These are phyloP conservation scores for Bombus superbus DNA, from an alignment of 1,140 invertebrate species.

Conservation along the genomic window DNA sequence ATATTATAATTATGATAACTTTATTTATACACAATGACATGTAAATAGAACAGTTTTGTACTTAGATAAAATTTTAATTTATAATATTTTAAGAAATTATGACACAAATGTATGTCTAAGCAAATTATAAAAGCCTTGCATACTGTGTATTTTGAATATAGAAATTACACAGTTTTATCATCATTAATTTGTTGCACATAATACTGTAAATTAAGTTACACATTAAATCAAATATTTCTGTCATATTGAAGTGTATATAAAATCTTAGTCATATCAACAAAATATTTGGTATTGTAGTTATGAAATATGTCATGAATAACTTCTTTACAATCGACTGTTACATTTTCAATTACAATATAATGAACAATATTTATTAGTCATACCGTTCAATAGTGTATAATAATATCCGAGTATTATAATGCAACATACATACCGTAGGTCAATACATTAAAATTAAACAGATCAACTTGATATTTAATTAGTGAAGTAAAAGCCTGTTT, in stretches of 20 bases:
- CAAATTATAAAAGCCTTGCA: slow-evolving; percentile 8
- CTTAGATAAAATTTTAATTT: slow-evolving; percentile 31
- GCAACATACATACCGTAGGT: slow-evolving; percentile 6
- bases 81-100: slow-evolving; percentile 11
- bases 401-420: slow-evolving; percentile 36
- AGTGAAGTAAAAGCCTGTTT: slow-evolving; percentile 10
- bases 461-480: slow-evolving; percentile 14
- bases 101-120: slow-evolving; percentile 18
- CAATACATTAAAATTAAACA: slow-evolving; percentile 19
- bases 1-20: neutral
- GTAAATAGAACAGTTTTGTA: slow-evolving; percentile 45
- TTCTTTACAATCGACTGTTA: neutral
- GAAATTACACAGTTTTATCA: neutral
- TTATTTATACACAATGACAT: slow-evolving; percentile 19
- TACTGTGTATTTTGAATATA: neutral
- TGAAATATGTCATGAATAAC: neutral
- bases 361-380: slow-evolving; percentile 2
- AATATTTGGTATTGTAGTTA: slow-evolving; percentile 6
- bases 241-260: neutral
- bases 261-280: neutral
- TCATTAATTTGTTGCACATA: slow-evolving; percentile 24
- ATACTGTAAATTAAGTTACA: slow-evolving; percentile 15
- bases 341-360: slow-evolving; percentile 5
- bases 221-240: neutral
- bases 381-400: slow-evolving; percentile 2